Percentiles rank a stretch among this genome's conserved stretches.
Evolutionary conservation across 2,888 invertebrate species (phyloP).

Genomic region (Thalpophila matura): DNA sequence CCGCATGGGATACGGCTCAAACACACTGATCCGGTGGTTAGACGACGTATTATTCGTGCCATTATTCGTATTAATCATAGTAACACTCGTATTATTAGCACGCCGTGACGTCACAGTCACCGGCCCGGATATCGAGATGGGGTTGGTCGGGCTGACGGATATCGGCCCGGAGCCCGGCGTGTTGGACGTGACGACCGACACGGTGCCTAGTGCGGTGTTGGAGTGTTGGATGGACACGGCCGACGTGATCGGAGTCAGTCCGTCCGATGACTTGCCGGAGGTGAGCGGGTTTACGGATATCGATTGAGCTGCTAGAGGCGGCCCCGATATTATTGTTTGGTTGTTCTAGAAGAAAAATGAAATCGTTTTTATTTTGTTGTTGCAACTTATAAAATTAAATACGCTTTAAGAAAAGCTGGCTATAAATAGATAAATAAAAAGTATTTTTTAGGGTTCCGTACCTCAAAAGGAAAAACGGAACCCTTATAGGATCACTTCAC

Average conservation of each 20-base stretch:
- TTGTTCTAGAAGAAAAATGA: conserved; percentile 70
- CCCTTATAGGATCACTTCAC: too few relatives aligned
- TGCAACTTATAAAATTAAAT: not conserved
- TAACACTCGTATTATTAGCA: conserved; percentile 94
- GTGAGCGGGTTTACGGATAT: conserved; percentile 84
- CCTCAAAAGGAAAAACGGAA: too few relatives aligned
- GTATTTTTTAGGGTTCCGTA: too few relatives aligned
- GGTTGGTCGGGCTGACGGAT: conserved; percentile 64
- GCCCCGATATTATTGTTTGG: conserved; percentile 77
- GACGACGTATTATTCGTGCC: conserved; percentile 67
- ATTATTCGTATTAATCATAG: conserved; percentile 91
- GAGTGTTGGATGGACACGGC: conserved; percentile 84
- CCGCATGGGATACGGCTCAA: conserved; percentile 97
- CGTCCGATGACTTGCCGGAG: conserved; percentile 82
- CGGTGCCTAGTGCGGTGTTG: conserved; percentile 82
- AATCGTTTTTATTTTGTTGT: not conserved
- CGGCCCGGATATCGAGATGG: conserved; percentile 89
- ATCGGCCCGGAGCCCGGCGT: conserved; percentile 59
- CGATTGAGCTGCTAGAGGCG: conserved; percentile 77
- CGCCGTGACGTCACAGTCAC: conserved; percentile 89
- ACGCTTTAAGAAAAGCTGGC: too few relatives aligned
- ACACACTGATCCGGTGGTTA: conserved; percentile 94
- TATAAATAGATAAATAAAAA: too few relatives aligned
- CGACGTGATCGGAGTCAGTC: conserved; percentile 74
- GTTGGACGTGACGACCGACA: conserved; percentile 69